Evolutionary conservation across 2,888 invertebrate genomes (phyloP).

Genomic region (Pachydiplax longipennis): DNA sequence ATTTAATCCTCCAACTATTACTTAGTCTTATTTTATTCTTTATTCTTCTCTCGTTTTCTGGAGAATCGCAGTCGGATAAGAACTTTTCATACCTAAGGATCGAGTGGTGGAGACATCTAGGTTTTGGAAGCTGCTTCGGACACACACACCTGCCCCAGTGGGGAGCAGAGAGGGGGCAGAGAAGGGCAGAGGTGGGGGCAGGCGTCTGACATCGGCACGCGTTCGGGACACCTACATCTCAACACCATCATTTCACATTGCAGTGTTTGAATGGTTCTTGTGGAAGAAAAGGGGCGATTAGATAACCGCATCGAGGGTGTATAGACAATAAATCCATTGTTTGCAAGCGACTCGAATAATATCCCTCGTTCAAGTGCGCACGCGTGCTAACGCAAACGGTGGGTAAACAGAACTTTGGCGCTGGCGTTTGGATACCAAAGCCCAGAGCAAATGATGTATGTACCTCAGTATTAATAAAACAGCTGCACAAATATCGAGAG

Average conservation of each 20-base stretch:
- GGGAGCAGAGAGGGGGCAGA: neutral
- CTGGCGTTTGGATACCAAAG: neutral
- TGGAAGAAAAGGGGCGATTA: neutral
- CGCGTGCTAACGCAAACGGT: neutral
- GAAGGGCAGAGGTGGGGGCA: neutral
- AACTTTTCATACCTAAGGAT: neutral
- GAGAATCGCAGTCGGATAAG: neutral
- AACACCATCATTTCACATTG: neutral
- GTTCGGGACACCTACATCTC: neutral
- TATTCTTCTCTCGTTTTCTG: too few relatives aligned
- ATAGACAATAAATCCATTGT: neutral
- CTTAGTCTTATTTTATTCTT: too few relatives aligned
- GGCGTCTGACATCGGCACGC: neutral
- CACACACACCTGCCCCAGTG: neutral
- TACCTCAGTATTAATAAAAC: neutral
- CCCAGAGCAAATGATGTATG: neutral
- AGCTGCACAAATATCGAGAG: neutral
- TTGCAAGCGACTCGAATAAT: neutral
- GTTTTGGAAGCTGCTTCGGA: neutral
- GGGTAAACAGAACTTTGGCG: neutral
- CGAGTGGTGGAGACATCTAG: constrained; percentile 16
- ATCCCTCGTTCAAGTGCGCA: neutral
- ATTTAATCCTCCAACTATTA: too few relatives aligned
- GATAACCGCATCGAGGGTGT: neutral
- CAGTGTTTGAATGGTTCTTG: neutral